phyloP scores from a whole-genome alignment of 1,140 invertebrate genomes.

The Ceratoteleas bidentatus region DNA sequence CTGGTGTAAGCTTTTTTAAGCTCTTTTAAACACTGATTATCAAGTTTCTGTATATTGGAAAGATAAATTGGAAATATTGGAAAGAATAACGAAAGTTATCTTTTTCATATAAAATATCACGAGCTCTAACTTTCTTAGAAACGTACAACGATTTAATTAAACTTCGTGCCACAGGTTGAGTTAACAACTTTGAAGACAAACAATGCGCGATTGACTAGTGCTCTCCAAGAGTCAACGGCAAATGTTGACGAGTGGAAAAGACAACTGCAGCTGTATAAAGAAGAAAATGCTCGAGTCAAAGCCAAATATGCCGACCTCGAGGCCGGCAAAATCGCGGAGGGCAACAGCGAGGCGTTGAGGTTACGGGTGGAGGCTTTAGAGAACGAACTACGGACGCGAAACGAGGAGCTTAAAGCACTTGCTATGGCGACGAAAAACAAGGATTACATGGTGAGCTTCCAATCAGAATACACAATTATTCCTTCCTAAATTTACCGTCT shows the following conservation, averaged over 20 bases:
- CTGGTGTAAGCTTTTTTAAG: no score
- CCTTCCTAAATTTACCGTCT: background rate
- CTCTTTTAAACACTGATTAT: no score
- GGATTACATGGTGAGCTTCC: slow-evolving; percentile 78
- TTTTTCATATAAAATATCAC: no score
- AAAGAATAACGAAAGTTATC: no score
- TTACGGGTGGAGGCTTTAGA: slow-evolving; percentile 89
- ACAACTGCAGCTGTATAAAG: slow-evolving; percentile 96
- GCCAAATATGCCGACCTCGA: slow-evolving; percentile 88
- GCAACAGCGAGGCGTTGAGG: slow-evolving; percentile 84
- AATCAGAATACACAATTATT: background rate
- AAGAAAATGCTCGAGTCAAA: slow-evolving; percentile 95
- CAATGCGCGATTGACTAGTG: slow-evolving; percentile 95
- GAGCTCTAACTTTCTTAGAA: no score
- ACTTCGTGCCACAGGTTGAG: slow-evolving; percentile 84
- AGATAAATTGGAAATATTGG: no score
- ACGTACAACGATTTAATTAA: no score
- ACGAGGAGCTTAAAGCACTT: slow-evolving; percentile 87
- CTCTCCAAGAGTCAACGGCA: slow-evolving; percentile 97
- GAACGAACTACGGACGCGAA: slow-evolving; percentile 88
- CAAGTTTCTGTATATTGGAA: no score
- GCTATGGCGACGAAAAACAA: slow-evolving; percentile 80
- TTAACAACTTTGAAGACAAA: slow-evolving; percentile 97
- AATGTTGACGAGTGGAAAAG: slow-evolving; percentile 99
- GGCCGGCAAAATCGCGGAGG: slow-evolving; percentile 83